These are phyloP conservation scores for Leuciscus waleckii DNA, from an alignment of 2,797 vertebrate species.

Conservation along the genomic window DNA sequence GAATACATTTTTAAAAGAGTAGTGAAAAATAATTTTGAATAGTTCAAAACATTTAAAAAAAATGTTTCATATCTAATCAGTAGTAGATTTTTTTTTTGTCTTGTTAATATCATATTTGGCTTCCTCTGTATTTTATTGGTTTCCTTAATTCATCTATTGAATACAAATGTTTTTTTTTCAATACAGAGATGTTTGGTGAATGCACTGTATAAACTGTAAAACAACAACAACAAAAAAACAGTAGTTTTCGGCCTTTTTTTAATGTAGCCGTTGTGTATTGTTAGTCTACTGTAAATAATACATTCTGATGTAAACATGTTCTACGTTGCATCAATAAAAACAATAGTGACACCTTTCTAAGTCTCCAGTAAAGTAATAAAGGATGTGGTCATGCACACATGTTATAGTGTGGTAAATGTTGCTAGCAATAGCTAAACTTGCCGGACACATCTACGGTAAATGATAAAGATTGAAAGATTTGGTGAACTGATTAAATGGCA, in stretches of 20 bases:
- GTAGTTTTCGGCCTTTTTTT: constrained; percentile 34
- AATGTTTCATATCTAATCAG: neutral
- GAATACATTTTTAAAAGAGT: constrained; percentile 9
- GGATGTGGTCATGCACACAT: neutral
- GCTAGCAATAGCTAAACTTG: neutral
- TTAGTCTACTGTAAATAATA: constrained; percentile 51
- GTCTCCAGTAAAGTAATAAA: neutral
- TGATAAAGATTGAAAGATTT: neutral
- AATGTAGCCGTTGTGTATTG: constrained; percentile 40
- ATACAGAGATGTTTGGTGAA: constrained; percentile 19
- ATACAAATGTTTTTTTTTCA: neutral
- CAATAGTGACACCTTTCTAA: constrained; percentile 11
- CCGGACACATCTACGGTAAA: neutral
- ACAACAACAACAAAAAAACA: no score
- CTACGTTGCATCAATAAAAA: constrained; percentile 50
- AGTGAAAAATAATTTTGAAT: neutral
- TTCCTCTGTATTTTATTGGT: constrained; percentile 21
- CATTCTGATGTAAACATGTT: constrained; percentile 33
- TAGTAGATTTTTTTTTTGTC: constrained; percentile 1
- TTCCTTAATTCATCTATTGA: constrained; percentile 5
- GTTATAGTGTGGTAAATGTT: neutral
- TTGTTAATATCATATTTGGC: constrained; percentile 4
- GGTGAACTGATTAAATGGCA: neutral
- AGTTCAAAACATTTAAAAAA: neutral
- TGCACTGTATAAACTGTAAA: constrained; percentile 41